Base-by-base conservation (phyloP, 1,140 invertebrate species). In the Anagrus nilaparvatae region DNA sequence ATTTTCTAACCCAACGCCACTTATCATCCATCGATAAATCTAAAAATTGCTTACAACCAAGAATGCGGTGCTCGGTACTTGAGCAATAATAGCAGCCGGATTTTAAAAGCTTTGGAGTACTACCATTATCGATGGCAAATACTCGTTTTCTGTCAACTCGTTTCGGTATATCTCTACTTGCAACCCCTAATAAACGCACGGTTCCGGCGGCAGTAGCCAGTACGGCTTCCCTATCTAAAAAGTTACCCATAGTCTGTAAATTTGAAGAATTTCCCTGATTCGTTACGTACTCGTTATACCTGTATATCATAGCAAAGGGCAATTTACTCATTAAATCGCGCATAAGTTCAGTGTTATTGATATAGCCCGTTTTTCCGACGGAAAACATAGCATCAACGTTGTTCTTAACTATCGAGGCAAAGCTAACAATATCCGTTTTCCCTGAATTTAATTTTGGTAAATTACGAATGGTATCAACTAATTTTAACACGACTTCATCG, bases 221-320 rank as follows among this genome's bases (percentile, higher is more conserved):
- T 10, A 42, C 32, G 2, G 30, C 39, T 33, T 46, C 44, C 0
- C 1, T 12, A 16, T 28, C 7, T 5, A 46, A 23, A 35, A 30
- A 46, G 7, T 46, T 17, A 3, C 39, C 29, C 9, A 46, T 8
- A 1, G 6, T 36, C 14, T 31, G 27, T 16, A 46, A n/a, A 16
- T 27, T 27, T 6, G 44, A 30, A 28, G 18, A 14, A n/a, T 31
- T 6, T 31, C 3, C 9, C 7, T 10, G 10, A 4, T 10, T 30
- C 3, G 13, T 5, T 16, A n/a, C 32, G n/a, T 23, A 32, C 19
- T n/a, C 19, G 0, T 10, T 42, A 19, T 29, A 46, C 1, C 16
- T 13, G 16, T 18, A 14, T 1, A 36, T 24, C 13, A 42, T 17
- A 2, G 12, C 21, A 18, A 12, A 4, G 5, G 39, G 19, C 20